phyloP scores from a whole-genome alignment of 2,113 vertebrate species.

The Indri indri region DNA sequence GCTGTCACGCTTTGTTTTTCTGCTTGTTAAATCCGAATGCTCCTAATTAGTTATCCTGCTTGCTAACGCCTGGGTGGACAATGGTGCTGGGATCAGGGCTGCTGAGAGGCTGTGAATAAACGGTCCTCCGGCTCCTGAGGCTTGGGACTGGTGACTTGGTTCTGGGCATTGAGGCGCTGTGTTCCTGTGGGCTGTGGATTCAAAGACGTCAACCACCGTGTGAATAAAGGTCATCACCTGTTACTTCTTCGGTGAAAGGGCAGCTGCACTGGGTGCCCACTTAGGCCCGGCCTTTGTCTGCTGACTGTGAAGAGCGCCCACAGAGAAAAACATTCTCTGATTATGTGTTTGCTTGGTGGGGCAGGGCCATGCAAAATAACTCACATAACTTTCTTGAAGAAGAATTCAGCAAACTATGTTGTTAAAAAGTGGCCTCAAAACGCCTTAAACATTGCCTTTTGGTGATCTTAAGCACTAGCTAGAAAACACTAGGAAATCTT shows the following conservation, averaged over 20 bases:
- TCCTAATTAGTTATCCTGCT: slow-evolving; percentile 87
- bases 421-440: slow-evolving; percentile 53
- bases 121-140: slow-evolving; percentile 52
- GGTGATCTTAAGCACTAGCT: not conserved
- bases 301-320: slow-evolving; percentile 42
- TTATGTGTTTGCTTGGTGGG: slow-evolving; percentile 33
- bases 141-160: slow-evolving; percentile 46
- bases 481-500: not conserved
- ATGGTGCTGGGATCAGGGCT: slow-evolving; percentile 32
- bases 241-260: slow-evolving; percentile 76
- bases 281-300: slow-evolving; percentile 58
- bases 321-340: slow-evolving; percentile 43
- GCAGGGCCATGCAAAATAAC: slow-evolving; percentile 34
- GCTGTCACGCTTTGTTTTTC: slow-evolving; percentile 89
- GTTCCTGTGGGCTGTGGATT: slow-evolving; percentile 57
- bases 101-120: slow-evolving; percentile 70
- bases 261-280: slow-evolving; percentile 65
- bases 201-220: slow-evolving; percentile 43
- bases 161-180: slow-evolving; percentile 11
- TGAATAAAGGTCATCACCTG: slow-evolving; percentile 73
- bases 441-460: slow-evolving; percentile 20
- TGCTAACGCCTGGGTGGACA: slow-evolving; percentile 69
- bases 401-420: slow-evolving; percentile 37
- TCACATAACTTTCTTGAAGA: slow-evolving; percentile 51
- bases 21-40: slow-evolving; percentile 90